Evolutionary conservation across 2,113 vertebrate genomes (phyloP).

Genomic region (Aegithalos caudatus): DNA sequence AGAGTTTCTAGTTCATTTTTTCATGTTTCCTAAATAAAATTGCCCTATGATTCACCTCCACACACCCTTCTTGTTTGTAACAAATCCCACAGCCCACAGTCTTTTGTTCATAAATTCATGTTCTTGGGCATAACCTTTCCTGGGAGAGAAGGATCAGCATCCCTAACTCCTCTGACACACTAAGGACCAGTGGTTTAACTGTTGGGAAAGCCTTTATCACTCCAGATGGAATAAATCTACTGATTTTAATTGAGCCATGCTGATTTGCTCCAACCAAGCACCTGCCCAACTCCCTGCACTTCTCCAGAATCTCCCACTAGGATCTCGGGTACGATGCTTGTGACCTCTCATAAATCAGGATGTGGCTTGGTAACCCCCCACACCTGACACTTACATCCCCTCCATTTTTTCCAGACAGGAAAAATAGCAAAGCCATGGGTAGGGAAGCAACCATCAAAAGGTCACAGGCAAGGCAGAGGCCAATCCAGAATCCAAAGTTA

Average conservation of each 20-base stretch:
- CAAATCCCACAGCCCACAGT: not conserved
- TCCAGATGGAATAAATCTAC: constrained; percentile 20
- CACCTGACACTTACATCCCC: not conserved
- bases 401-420: not conserved
- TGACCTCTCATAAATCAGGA: not conserved
- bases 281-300: not conserved
- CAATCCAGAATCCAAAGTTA: not conserved
- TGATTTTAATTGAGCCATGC: not conserved
- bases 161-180: not conserved
- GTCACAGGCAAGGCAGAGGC: not conserved
- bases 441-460: not conserved
- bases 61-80: not conserved
- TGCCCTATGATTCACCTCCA: not conserved
- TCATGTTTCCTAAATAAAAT: not conserved
- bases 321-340: not conserved
- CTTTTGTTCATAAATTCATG: not conserved
- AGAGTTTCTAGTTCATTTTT: not conserved
- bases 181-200: not conserved
- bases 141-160: not conserved
- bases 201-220: not conserved
- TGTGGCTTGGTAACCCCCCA: accelerated
- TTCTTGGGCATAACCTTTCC: not conserved
- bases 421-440: not conserved
- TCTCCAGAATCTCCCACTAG: not conserved
- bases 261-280: constrained; percentile 23